Conservation (phyloP, 1,140 invertebrate genomes). For the Diachasmimorpha longicaudata region DNA sequence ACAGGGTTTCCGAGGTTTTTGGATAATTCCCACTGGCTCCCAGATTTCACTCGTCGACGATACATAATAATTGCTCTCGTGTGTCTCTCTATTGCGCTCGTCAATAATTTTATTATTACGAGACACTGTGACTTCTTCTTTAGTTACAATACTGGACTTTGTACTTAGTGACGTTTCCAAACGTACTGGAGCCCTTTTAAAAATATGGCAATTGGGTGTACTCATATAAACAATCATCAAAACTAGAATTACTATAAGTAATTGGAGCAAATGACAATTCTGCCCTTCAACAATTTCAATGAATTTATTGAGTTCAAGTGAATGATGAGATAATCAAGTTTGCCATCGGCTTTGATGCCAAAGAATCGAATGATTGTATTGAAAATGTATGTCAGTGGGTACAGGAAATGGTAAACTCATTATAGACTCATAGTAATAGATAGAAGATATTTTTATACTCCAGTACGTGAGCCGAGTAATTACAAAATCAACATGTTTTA, state of each 20-base stretch:
- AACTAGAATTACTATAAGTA: neutral
- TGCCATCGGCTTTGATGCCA: neutral
- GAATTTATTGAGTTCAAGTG: neutral
- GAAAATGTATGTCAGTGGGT: neutral
- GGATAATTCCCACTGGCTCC: slow-evolving; percentile 68
- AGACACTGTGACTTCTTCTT: slow-evolving; percentile 76
- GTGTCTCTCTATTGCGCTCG: slow-evolving; percentile 74
- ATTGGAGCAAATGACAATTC: neutral
- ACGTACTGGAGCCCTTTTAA: slow-evolving; percentile 69
- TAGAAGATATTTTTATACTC: neutral
- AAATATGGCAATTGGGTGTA: neutral
- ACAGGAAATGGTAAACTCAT: neutral
- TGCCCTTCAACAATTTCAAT: neutral
- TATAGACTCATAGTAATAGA: neutral
- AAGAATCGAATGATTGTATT: neutral
- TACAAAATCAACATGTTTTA: neutral
- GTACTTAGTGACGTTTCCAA: slow-evolving; percentile 77
- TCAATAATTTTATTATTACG: slow-evolving; percentile 74
- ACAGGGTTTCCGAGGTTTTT: slow-evolving; percentile 55
- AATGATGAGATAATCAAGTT: neutral
- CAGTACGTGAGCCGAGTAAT: neutral
- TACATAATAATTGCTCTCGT: slow-evolving; percentile 75
- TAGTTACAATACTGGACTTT: slow-evolving; percentile 75
- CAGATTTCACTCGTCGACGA: slow-evolving; percentile 74
- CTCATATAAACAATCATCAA: neutral